These are phyloP conservation scores for Bombylius major DNA, from an alignment of 2,888 invertebrate species.

Conservation along the genomic window DNA sequence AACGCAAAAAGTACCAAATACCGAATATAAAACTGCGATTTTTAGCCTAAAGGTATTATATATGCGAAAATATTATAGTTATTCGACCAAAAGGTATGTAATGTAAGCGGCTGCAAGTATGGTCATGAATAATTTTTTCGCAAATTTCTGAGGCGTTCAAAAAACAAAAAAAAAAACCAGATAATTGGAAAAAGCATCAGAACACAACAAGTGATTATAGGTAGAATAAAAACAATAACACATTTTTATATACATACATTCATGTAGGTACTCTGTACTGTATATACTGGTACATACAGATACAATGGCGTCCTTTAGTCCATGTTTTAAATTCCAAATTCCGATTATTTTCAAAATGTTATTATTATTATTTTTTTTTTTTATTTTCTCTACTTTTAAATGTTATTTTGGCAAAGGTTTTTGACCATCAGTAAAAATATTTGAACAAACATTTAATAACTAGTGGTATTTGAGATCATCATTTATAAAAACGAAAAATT, in stretches of 20 bases:
- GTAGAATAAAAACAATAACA: too few relatives aligned
- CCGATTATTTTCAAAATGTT: too few relatives aligned
- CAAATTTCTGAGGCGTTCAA: conserved; percentile 9
- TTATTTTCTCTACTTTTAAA: too few relatives aligned
- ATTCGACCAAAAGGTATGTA: not conserved
- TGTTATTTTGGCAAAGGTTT: too few relatives aligned
- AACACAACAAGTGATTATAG: not conserved
- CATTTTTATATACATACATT: not conserved
- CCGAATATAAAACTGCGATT: not conserved
- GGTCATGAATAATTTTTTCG: conserved; percentile 12
- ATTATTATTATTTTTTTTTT: too few relatives aligned
- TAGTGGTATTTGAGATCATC: not conserved
- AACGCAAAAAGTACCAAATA: not conserved
- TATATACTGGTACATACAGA: too few relatives aligned
- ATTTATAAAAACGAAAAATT: not conserved
- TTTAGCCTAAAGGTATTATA: conserved; percentile 1
- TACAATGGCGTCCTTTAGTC: not conserved
- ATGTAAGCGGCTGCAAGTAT: not conserved
- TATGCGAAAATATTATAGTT: too few relatives aligned
- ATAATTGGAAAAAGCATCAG: conserved; percentile 9
- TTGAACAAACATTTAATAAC: too few relatives aligned
- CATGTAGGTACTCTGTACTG: too few relatives aligned
- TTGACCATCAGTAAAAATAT: not conserved
- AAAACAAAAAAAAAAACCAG: not conserved
- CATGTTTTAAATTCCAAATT: conserved; percentile 2